phyloP scores from a whole-genome alignment of 2,888 invertebrate genomes.

The Netelia fuscicornis region DNA sequence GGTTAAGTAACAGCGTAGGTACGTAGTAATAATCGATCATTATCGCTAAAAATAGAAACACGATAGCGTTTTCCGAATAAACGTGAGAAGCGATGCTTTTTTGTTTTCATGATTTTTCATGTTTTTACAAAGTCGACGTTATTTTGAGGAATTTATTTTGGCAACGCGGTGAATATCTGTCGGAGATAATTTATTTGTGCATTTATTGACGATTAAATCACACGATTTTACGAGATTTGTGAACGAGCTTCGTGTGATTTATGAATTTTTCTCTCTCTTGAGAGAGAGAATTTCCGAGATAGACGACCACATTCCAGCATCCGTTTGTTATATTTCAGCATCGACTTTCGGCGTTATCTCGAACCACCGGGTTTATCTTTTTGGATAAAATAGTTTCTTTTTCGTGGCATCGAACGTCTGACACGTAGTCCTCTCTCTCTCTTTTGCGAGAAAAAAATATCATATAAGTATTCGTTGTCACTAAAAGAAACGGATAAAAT shows the following conservation, averaged over 20 bases:
- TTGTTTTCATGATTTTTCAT: not conserved
- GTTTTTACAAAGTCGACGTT: not conserved
- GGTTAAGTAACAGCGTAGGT: not conserved
- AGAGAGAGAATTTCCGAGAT: no score
- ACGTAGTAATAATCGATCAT: not conserved
- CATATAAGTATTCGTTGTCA: not conserved
- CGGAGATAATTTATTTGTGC: not conserved
- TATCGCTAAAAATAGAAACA: no score
- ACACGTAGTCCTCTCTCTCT: not conserved
- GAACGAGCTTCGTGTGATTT: not conserved
- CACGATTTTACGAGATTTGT: not conserved
- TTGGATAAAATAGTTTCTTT: not conserved
- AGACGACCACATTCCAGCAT: no score
- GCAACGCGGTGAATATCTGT: not conserved
- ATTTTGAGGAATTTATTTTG: not conserved
- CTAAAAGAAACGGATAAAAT: slow-evolving; percentile 12
- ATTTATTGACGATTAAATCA: not conserved
- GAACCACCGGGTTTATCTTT: not conserved
- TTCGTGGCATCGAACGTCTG: not conserved
- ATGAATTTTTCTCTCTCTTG: no score
- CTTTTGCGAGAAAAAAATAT: not conserved
- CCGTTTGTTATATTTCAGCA: no score
- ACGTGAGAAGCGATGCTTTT: not conserved
- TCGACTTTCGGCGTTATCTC: not conserved
- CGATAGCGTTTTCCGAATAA: no score